These are phyloP conservation scores for Ciconia stormi DNA, from an alignment of 2,113 vertebrate species.

Conservation along the genomic window DNA sequence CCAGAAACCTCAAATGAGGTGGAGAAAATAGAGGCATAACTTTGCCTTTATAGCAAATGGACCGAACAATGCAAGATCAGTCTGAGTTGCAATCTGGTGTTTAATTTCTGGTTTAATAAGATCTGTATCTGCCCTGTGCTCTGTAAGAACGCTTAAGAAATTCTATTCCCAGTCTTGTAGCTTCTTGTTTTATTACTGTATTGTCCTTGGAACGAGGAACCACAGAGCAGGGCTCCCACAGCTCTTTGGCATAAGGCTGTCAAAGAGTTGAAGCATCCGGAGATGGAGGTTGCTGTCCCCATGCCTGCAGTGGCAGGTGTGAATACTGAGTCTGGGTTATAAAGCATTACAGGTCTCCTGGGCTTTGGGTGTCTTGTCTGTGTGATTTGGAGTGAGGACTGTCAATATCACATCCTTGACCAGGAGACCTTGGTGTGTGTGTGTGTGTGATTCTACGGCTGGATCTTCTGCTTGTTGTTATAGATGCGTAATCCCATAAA, in stretches of 20 bases:
- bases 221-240: neutral
- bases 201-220: neutral
- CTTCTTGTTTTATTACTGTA: constrained; percentile 16
- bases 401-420: neutral
- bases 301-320: neutral
- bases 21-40: neutral
- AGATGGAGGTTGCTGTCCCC: neutral
- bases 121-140: neutral
- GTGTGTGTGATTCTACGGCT: neutral
- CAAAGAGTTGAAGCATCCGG: neutral
- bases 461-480: neutral
- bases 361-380: neutral
- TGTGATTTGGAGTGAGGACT: neutral
- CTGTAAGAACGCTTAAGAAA: neutral
- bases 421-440: rapidly evolving
- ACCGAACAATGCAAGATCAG: neutral
- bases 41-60: neutral
- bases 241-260: neutral
- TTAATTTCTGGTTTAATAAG: neutral
- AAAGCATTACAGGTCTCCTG: neutral
- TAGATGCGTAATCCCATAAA: neutral
- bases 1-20: neutral
- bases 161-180: neutral
- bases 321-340: rapidly evolving
- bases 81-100: neutral